A percentile compares a stretch with the other conserved stretches of the same genome.
Evolutionary conservation across 1,140 invertebrate genomes (phyloP).

Genomic region (Drosophila funebris): DNA sequence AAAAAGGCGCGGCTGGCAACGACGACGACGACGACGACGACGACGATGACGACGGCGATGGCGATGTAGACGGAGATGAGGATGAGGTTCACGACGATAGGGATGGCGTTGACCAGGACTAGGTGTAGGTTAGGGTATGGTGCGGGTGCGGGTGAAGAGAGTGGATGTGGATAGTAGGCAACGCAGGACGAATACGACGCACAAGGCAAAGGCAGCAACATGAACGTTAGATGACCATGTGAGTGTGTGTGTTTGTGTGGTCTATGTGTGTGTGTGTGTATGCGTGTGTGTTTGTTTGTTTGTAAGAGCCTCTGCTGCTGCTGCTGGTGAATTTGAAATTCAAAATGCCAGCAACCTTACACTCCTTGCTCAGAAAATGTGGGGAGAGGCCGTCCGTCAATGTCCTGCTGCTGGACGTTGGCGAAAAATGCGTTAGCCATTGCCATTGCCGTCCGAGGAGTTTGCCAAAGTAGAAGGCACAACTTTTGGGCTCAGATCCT

Average conservation of each 20-base stretch:
- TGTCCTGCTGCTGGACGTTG: conserved; percentile 76
- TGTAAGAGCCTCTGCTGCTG: conserved; percentile 28
- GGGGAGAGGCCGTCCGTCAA: conserved; percentile 63
- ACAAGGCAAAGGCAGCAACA: conserved; percentile 45
- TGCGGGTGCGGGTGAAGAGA: neutral
- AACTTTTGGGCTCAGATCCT: conserved; percentile 55
- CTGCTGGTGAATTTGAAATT: conserved; percentile 74
- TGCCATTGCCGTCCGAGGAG: conserved; percentile 44
- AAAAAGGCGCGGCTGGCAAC: conserved; percentile 71
- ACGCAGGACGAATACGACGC: conserved; percentile 37
- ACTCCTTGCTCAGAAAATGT: neutral
- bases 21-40: conserved; percentile 9
- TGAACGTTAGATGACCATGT: conserved; percentile 38
- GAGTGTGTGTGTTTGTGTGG: conserved; percentile 5
- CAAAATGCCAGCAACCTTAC: conserved; percentile 70
- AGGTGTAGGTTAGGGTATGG: conserved; percentile 22
- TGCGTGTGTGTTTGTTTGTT: conserved; percentile 31
- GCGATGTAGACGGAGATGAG: conserved; percentile 22
- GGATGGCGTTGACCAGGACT: conserved; percentile 19
- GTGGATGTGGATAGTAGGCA: neutral
- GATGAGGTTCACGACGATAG: neutral
- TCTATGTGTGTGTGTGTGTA: conserved; percentile 1
- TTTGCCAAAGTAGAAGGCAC: conserved; percentile 70
- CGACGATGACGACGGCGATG: conserved; percentile 2
- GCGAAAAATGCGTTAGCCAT: conserved; percentile 78